Evolutionary conservation across 2,797 vertebrate species (phyloP), one percentile per base, ranked within the genome.

Genomic region (Pampus argenteus): DNA sequence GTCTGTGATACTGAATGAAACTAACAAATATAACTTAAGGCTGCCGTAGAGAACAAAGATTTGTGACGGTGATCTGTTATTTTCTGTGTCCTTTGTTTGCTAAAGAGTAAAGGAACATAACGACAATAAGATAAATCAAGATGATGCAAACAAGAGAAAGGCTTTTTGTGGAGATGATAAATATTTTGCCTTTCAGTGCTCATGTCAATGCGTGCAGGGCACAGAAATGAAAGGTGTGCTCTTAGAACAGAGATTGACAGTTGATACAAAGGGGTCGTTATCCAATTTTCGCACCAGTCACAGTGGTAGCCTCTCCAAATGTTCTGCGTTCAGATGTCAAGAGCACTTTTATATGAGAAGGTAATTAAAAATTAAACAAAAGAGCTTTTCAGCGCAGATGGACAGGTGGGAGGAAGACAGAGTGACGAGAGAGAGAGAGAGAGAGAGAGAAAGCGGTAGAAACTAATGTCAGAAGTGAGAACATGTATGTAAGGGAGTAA

Each of bases 321-420:
- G n/a, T n/a, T n/a, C 66, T 40, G 69, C 64, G 75, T 81, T 89
- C 86, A 81, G 80, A 91, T 88, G 88, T 92, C 90, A 91, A 89
- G 88, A 88, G 89, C 85, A 79, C 83, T 87, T 87, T 89, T 77
- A 83, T 81, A 86, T 71, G 82, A 86, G 84, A 85, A 89, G 86
- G 84, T 89, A 91, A 93, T 93, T 92, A 93, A 93, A 91, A 89
- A 87, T 84, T 75, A 69, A 92, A 93, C 88, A 92, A 93, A 94
- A 91, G 88, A 83, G 81, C 87, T 89, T 92, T 89, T 91, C 84
- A 80, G 78, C 44, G 14, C 81, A 90, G 88, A 91, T 84, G 85
- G 75, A 88, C 73, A 75, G 74, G 66, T 60, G 82, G 81, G 79
- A 80, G 76, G 66, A 58, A 80, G 77, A 73, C 42, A 51, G 23